Evolutionary conservation across 2,113 vertebrate species (phyloP).

Genomic region (Clinocottus analis): DNA sequence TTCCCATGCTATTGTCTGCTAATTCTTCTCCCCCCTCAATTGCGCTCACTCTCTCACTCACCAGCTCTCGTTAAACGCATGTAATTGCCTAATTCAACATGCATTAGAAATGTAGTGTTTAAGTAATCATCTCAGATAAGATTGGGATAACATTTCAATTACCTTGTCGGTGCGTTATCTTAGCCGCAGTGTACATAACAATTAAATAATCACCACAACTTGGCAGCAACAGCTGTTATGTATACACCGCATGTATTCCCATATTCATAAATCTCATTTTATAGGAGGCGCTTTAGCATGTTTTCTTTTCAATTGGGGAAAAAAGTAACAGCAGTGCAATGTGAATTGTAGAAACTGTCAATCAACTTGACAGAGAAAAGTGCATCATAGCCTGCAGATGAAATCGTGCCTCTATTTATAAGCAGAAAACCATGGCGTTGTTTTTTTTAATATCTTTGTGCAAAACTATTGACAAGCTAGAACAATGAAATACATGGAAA

Average conservation of each 20-base stretch:
- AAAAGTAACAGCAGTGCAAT: slow-evolving; percentile 3
- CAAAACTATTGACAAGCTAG: not conserved
- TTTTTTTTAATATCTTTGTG: not conserved
- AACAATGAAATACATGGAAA: not conserved
- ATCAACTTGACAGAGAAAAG: slow-evolving; percentile 10
- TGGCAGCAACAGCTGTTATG: slow-evolving; percentile 71
- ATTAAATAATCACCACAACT: slow-evolving; percentile 73
- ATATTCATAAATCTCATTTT: slow-evolving; percentile 54
- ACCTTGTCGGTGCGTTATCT: slow-evolving; percentile 69
- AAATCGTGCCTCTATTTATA: not conserved
- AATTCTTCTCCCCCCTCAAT: slow-evolving; percentile 41
- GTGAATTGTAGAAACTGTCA: slow-evolving; percentile 30
- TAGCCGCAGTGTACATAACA: slow-evolving; percentile 74
- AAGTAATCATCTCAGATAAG: slow-evolving; percentile 80
- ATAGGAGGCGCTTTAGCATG: slow-evolving; percentile 10
- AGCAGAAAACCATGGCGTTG: not conserved
- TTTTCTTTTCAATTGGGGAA: slow-evolving; percentile 3
- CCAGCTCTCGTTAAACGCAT: slow-evolving; percentile 75
- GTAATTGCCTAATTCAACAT: slow-evolving; percentile 83
- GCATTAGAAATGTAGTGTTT: slow-evolving; percentile 82
- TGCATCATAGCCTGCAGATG: not conserved
- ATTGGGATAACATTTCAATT: slow-evolving; percentile 82
- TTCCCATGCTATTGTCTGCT: slow-evolving; percentile 75
- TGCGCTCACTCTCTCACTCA: slow-evolving; percentile 40
- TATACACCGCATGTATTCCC: slow-evolving; percentile 32